Conservation (phyloP, 1,140 invertebrate genomes). For the silkworm (Bombyx mori) region DNA sequence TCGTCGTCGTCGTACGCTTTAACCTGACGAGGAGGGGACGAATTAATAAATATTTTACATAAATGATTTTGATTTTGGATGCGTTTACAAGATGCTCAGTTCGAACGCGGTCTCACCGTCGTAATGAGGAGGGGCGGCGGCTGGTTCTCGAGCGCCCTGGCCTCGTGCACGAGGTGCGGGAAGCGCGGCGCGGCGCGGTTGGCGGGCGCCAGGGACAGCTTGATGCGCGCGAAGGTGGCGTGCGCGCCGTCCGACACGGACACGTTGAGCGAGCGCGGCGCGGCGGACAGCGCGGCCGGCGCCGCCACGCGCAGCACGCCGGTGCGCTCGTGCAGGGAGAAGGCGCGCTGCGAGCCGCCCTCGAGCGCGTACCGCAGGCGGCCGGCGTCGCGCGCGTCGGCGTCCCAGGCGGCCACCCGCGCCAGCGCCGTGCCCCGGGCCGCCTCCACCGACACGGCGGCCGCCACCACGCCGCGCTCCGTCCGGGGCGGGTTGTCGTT, state of each 20-base stretch:
- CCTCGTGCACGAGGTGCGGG: slow-evolving; percentile 81
- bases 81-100: no score
- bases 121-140: slow-evolving; percentile 81
- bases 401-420: slow-evolving; percentile 89
- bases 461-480: slow-evolving; percentile 79
- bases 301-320: slow-evolving; percentile 84
- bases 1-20: slow-evolving; percentile 86
- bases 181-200: slow-evolving; percentile 88
- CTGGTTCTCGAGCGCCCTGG: slow-evolving; percentile 85
- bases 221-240: slow-evolving; percentile 85
- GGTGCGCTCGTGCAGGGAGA: slow-evolving; percentile 78
- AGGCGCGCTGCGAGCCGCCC: slow-evolving; percentile 86
- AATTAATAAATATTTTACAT: no score
- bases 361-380: slow-evolving; percentile 86
- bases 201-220: slow-evolving; percentile 84
- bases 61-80: no score
- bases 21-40: slow-evolving; percentile 59
- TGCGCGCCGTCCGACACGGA: slow-evolving; percentile 94
- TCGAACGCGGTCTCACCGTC: slow-evolving; percentile 39
- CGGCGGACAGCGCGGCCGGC: slow-evolving; percentile 74
- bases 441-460: slow-evolving; percentile 84
- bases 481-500: slow-evolving; percentile 92
- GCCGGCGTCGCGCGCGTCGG: slow-evolving; percentile 83
- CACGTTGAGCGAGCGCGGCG: slow-evolving; percentile 77
- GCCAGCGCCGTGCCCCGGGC: slow-evolving; percentile 89